Percentiles rank a stretch among this genome's conserved stretches.
Evolutionary conservation across 1,140 invertebrate genomes (phyloP).

Genomic region (Diabrotica undecimpunctata): DNA sequence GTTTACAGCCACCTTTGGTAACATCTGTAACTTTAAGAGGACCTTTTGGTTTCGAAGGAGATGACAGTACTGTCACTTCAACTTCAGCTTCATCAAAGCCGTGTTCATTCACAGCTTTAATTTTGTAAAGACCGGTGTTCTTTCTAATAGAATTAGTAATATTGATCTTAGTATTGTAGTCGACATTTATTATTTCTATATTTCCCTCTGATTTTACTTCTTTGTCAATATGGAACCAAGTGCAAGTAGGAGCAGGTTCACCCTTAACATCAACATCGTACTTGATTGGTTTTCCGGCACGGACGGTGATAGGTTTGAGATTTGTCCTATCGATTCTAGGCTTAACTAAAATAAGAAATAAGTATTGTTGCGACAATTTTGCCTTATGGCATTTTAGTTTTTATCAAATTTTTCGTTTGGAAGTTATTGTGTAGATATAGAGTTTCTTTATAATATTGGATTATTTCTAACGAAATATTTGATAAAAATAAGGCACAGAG

Average conservation of each 20-base stretch:
- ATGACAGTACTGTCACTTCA: constrained; percentile 84
- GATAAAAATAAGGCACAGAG: neutral
- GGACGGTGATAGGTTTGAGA: constrained; percentile 83
- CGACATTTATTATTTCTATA: constrained; percentile 82
- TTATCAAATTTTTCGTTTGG: no score
- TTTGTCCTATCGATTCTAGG: constrained; percentile 95
- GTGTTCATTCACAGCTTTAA: constrained; percentile 86
- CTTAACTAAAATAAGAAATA: constrained; percentile 64
- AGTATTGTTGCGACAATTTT: no score
- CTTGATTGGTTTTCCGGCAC: constrained; percentile 88
- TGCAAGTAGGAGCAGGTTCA: constrained; percentile 89
- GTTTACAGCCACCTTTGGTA: constrained; percentile 85
- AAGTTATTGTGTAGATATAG: no score
- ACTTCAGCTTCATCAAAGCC: constrained; percentile 92
- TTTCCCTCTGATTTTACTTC: constrained; percentile 62
- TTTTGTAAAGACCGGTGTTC: constrained; percentile 87
- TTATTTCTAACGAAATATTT: no score
- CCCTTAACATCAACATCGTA: constrained; percentile 92
- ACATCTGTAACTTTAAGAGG: constrained; percentile 91
- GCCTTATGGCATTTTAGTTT: no score
- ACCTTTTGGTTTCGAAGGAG: constrained; percentile 81
- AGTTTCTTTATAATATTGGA: no score
- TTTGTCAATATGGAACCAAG: constrained; percentile 70
- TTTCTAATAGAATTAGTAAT: constrained; percentile 79
- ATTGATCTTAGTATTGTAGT: constrained; percentile 89